Evolutionary conservation across 2,888 invertebrate genomes (phyloP).

Genomic region (Eulithis testata): DNA sequence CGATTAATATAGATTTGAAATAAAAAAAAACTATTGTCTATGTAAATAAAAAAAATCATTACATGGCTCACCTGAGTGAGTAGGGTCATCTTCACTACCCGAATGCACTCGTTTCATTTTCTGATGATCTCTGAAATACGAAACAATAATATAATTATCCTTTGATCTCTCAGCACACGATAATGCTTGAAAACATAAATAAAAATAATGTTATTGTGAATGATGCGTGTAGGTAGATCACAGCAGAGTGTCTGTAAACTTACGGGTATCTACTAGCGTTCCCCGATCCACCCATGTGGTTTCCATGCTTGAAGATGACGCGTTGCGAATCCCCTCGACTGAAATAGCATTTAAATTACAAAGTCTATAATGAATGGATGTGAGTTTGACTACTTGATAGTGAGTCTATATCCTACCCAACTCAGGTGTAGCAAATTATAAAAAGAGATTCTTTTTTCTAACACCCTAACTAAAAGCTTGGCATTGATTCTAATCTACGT

Average conservation of each 20-base stretch:
- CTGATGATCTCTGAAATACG: slow-evolving; percentile 90
- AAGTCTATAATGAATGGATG: not conserved
- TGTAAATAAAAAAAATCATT: not conserved
- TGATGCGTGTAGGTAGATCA: not conserved
- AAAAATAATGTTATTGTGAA: not conserved
- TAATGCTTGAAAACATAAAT: not conserved
- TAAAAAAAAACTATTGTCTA: not conserved
- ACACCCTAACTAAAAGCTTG: slow-evolving; percentile 26
- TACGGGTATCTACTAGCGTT: slow-evolving; percentile 89
- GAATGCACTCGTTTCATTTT: slow-evolving; percentile 91
- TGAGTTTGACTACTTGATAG: slow-evolving; percentile 17
- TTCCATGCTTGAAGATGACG: slow-evolving; percentile 89
- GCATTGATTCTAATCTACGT: slow-evolving; percentile 21
- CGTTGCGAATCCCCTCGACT: slow-evolving; percentile 90
- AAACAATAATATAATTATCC: slow-evolving; percentile 12
- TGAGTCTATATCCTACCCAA: slow-evolving; percentile 29
- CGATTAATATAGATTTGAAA: not conserved
- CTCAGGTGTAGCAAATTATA: slow-evolving; percentile 37
- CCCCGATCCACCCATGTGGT: slow-evolving; percentile 87
- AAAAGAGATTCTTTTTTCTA: slow-evolving; percentile 23
- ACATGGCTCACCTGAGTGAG: slow-evolving; percentile 87
- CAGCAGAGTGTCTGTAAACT: slow-evolving; percentile 64
- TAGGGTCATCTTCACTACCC: slow-evolving; percentile 90
- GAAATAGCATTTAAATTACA: slow-evolving; percentile 48
- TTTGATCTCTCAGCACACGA: not conserved